Evolutionary conservation across 2,113 vertebrate genomes (phyloP), one percentile per base, ranked within the genome.

Genomic region (Dicentrarchus labrax): DNA sequence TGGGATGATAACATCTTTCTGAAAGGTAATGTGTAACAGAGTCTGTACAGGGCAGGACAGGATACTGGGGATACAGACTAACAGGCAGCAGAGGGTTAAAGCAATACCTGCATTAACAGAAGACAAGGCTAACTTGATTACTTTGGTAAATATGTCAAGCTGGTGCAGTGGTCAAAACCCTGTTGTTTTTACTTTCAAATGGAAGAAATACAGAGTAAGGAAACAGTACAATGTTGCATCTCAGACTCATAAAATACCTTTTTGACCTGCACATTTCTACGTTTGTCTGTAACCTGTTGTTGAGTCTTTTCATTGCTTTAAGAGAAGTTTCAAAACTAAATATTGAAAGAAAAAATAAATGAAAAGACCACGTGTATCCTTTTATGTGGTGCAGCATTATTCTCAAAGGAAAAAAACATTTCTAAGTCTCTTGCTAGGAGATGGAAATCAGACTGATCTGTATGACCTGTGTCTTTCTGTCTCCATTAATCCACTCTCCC

Each of bases 11-110:
- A 93, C 88, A 90, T 91, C 83, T 80, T 84, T 88, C 72, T 87
- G 61, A 89, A 84, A 92, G 86, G 89, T 93, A 91, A 93, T 91
- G 82, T 93, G 87, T 93, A 91, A 93, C 89, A 91, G 90, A 88
- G 87, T 82, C 67, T 79, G 82, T 68, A 60, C 78, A 39, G 60
- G 78, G 73, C 41, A 69, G 70, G 80, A 86, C 78, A 65, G 59
- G 38, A 85, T 76, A 70, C 81, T 86, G 78, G 71, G 87, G 82
- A 87, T 66, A 83, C 54, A 62, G 75, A 43, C 66, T 8, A 70
- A 74, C 54, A 78, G 75, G 47, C 80, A 88, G 54, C 77, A 70
- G 2, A 67, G 81, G 79, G 75, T 83, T 86, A 88, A 89, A 74
- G 61, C 69, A 87, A 79, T 72, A 72, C 50, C 24, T 47, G 65